These are phyloP conservation scores for Pitangus sulphuratus DNA, from an alignment of 2,797 vertebrate species.

Conservation along the genomic window DNA sequence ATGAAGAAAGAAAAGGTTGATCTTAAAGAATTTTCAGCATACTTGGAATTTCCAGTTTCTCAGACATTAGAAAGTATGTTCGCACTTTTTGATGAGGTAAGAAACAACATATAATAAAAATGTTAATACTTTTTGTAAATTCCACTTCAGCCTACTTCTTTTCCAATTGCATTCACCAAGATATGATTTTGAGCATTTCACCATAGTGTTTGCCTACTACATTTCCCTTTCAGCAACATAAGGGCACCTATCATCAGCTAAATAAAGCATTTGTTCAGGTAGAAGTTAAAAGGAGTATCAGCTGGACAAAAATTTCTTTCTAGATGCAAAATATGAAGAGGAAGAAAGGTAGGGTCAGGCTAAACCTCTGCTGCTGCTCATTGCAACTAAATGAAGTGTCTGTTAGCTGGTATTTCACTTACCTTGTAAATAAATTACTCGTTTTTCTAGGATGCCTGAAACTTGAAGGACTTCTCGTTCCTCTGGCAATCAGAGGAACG, in stretches of 20 bases:
- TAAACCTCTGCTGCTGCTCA: background rate
- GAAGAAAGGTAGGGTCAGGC: background rate
- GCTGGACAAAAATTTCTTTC: background rate
- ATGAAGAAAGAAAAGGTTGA: slow-evolving; percentile 78
- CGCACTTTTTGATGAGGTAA: slow-evolving; percentile 93
- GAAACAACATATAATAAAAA: background rate
- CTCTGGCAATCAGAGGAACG: background rate
- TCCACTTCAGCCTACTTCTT: background rate
- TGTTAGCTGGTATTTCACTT: background rate
- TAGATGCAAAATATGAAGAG: background rate
- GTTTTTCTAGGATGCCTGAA: background rate
- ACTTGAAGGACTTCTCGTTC: background rate
- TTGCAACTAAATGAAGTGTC: background rate
- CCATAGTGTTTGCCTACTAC: background rate
- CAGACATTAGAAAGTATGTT: slow-evolving; percentile 88
- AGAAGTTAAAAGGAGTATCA: background rate
- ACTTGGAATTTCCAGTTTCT: slow-evolving; percentile 85
- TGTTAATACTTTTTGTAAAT: background rate
- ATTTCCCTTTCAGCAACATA: background rate
- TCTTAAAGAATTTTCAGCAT: slow-evolving; percentile 86
- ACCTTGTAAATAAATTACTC: background rate
- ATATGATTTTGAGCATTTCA: background rate
- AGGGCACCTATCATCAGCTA: background rate
- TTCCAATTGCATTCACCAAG: background rate
- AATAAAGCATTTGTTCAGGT: background rate